Base-by-base conservation (phyloP, 2,888 invertebrate genomes). In the Cacoxenus indagator region DNA sequence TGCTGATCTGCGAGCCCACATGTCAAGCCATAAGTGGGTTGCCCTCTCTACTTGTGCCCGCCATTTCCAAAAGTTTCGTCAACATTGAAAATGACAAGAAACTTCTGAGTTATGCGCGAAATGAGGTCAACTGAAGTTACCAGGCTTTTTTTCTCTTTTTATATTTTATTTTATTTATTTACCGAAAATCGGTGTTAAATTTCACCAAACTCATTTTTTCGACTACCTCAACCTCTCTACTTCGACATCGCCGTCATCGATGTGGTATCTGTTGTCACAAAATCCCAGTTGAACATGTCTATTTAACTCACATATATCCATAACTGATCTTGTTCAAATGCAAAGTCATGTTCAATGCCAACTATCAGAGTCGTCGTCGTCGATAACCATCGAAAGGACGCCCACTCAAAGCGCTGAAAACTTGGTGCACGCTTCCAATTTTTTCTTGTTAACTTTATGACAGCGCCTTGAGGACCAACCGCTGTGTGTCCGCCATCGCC, bases 341-440 rank as follows among this genome's bases (percentile, higher is more conserved):
- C 45, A 57, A 57, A 14, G 4, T 4, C n/a, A 57, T n/a, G n/a
- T 22, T 70, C 68, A 67, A 64, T 71, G 71, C 64, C 71, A 71
- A 71, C 67, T 68, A 66, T 71, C 70, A 71, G 68, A 66, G 68
- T 68, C 66, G 45, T 67, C 64, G 65, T 59, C 22, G 37, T 59
- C 59, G 59, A 37, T 59, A 59, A 59, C 17, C 29, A 59, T 59
- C 59, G 14, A 46, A 59, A 17, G 26, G 59, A 46, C 37, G 66
- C 57, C 51, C 37, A 45, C 62, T 45, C 26, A 62, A 45, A 45
- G 26, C 46, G 17, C 37, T 14, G 17, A 24, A 59, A 29, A 43
- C 45, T 17, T 17, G n/a, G 48, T 17, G 48, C 59, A 27, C 29
- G n/a, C 6, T 61, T 17, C 22, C 19, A 17, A 48, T 43, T 4